Evolutionary conservation across 2,888 invertebrate genomes (phyloP).

Genomic region (Ptycholaimellus sp.): DNA sequence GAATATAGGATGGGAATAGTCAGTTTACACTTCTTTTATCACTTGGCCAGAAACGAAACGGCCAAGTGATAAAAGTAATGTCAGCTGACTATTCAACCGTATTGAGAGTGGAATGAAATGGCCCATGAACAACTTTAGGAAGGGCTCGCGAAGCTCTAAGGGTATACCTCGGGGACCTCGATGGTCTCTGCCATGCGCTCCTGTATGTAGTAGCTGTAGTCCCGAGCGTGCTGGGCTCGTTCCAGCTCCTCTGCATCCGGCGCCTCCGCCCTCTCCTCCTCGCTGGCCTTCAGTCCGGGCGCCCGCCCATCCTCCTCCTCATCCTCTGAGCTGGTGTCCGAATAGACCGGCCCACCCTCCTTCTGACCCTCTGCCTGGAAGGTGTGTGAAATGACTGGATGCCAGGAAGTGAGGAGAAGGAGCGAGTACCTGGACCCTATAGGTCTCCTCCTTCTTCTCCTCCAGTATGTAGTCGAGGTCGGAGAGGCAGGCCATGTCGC

Average conservation of each 20-base stretch:
- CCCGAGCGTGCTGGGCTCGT: conserved; percentile 8
- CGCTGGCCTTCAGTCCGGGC: conserved; percentile 2
- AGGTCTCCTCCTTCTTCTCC: conserved; percentile 6
- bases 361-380: neutral
- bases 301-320: conserved; percentile 1
- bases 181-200: neutral
- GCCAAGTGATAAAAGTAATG: too few relatives aligned
- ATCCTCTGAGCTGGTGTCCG: neutral
- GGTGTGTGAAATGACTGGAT: neutral
- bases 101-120: too few relatives aligned
- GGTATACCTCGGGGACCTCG: neutral
- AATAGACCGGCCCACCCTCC: neutral
- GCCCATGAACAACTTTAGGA: too few relatives aligned
- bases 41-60: too few relatives aligned
- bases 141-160: too few relatives aligned
- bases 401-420: neutral
- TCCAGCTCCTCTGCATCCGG: conserved; percentile 4
- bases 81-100: too few relatives aligned
- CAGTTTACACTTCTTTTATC: too few relatives aligned
- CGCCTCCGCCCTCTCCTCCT: neutral
- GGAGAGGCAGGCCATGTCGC: conserved; percentile 5
- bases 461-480: conserved; percentile 7
- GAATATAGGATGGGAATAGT: too few relatives aligned
- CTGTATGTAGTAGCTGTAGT: conserved; percentile 6
- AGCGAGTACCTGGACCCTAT: neutral